A percentile compares a stretch with the other conserved stretches of the same genome.
Conservation (phyloP, 1,140 invertebrate species). For the Bombus soroeensis region DNA sequence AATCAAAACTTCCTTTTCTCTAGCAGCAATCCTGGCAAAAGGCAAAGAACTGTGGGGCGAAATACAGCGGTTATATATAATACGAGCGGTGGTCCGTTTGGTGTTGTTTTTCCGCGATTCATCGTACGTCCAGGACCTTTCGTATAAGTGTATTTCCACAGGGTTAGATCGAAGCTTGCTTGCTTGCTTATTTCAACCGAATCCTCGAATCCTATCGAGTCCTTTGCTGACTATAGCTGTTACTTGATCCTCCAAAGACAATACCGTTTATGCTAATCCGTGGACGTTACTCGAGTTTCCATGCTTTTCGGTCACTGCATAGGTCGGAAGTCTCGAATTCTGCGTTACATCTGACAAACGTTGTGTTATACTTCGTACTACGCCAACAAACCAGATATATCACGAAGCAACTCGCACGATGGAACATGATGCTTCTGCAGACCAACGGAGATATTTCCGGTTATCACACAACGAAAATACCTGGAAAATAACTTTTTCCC, state of each 20-base stretch:
- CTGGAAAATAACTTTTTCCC: background rate
- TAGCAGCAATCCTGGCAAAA: background rate
- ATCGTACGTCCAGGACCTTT: no score
- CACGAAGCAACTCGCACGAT: background rate
- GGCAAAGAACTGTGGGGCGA: background rate
- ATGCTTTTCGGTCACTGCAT: constrained; percentile 17
- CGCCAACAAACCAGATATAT: background rate
- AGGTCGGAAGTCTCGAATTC: constrained; percentile 34
- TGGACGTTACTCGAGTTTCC: constrained; percentile 1
- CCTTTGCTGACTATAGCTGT: background rate
- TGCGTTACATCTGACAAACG: background rate
- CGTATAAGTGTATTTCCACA: constrained; percentile 7
- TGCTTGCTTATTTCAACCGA: constrained; percentile 17
- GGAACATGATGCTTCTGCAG: background rate
- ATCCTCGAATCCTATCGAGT: background rate
- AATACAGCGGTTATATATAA: background rate
- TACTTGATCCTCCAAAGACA: constrained; percentile 42
- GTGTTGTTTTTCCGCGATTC: background rate
- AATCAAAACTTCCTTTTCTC: background rate
- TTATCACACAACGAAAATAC: background rate
- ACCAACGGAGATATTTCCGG: background rate
- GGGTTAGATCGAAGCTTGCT: background rate
- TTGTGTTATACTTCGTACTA: background rate
- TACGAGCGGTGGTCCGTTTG: background rate
- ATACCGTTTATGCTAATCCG: constrained; percentile 47